phyloP scores from a whole-genome alignment of 2,797 vertebrate species.

The Triplophysa yarkandensis region DNA sequence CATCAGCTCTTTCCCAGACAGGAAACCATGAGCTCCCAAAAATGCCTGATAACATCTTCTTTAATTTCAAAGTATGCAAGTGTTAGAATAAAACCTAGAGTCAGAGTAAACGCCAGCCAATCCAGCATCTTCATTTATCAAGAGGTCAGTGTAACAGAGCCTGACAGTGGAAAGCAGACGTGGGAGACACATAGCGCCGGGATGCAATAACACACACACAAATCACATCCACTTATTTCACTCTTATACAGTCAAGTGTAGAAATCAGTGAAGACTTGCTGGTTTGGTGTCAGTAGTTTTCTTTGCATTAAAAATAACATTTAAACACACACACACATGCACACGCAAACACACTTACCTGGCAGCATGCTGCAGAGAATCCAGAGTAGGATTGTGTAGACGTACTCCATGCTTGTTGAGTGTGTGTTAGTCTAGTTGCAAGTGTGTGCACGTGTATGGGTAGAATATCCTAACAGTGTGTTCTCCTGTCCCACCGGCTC shows the following conservation, averaged over 20 bases:
- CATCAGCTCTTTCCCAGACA: conserved; percentile 58
- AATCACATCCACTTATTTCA: conserved; percentile 26
- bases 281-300: not conserved
- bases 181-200: conserved; percentile 28
- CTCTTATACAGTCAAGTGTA: conserved; percentile 10
- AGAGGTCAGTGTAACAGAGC: conserved; percentile 34
- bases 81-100: not conserved
- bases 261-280: not conserved
- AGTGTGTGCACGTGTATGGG: conserved; percentile 59
- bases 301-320: not conserved
- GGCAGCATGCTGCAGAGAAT: conserved; percentile 81
- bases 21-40: conserved; percentile 58
- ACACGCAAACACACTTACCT: conserved; percentile 76
- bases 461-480: conserved; percentile 72
- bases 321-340: conserved; percentile 3
- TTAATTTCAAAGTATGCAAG: conserved; percentile 57
- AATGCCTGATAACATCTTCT: conserved; percentile 63
- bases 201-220: conserved; percentile 3
- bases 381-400: conserved; percentile 84
- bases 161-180: conserved; percentile 29
- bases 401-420: conserved; percentile 80
- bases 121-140: conserved; percentile 54
- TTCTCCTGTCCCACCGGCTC: conserved; percentile 71
- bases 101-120: conserved; percentile 42
- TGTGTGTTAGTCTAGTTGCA: conserved; percentile 54